Percentiles rank a stretch among this genome's conserved stretches.
phyloP scores from a whole-genome alignment of 2,797 vertebrate genomes.

The Coracias cyanogaster region DNA sequence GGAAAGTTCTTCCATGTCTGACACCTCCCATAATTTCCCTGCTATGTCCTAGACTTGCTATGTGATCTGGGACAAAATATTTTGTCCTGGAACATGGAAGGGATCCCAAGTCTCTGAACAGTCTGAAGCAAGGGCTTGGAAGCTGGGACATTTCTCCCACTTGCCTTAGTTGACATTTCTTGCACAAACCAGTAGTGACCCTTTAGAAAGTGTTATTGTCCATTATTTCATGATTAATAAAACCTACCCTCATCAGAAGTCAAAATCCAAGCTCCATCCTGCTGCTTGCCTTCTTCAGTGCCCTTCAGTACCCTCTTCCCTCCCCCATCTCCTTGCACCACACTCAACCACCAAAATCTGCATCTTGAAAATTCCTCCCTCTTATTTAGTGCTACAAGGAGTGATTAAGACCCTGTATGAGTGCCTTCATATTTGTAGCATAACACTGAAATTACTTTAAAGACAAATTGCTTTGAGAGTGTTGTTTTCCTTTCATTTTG shows the following conservation, averaged over 20 bases:
- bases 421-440: background rate
- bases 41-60: background rate
- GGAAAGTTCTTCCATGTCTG: background rate
- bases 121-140: background rate
- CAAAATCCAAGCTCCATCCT: background rate
- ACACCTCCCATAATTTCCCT: background rate
- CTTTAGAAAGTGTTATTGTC: background rate
- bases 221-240: background rate
- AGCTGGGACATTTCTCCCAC: background rate
- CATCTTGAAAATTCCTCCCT: background rate
- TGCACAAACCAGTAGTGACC: background rate
- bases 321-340: background rate
- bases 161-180: background rate
- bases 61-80: background rate
- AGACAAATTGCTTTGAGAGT: background rate
- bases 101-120: background rate
- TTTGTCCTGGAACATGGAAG: background rate
- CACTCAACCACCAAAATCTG: background rate
- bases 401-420: background rate
- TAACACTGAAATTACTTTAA: background rate
- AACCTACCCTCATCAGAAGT: background rate
- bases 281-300: background rate
- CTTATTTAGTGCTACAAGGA: background rate
- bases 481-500: slow-evolving; percentile 37
- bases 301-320: background rate